Evolutionary conservation across 2,797 vertebrate species (phyloP).

Genomic region (Glyptemys insculpta): DNA sequence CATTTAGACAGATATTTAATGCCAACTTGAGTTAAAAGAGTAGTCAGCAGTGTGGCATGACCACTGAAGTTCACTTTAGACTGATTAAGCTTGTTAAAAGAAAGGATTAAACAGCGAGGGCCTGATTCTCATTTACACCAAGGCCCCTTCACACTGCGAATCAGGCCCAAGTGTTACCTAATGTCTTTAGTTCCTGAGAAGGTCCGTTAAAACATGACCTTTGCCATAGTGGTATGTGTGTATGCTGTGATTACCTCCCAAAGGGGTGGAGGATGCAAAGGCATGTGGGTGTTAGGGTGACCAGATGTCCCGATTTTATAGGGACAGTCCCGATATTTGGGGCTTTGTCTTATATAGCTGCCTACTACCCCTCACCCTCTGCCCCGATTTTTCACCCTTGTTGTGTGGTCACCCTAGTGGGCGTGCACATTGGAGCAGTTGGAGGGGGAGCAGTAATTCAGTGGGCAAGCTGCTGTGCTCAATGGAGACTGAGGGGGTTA

Average conservation of each 20-base stretch:
- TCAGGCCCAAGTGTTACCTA: not conserved
- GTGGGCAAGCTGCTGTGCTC: rapidly evolving
- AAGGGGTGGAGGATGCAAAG: not conserved
- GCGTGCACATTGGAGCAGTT: not conserved
- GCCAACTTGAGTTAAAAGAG: not conserved
- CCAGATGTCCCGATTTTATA: no score
- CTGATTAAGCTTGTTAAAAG: not conserved
- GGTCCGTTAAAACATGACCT: rapidly evolving
- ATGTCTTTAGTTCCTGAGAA: not conserved
- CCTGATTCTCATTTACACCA: rapidly evolving
- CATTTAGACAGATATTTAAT: not conserved
- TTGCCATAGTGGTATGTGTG: rapidly evolving
- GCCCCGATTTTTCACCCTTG: no score
- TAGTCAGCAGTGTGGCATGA: not conserved
- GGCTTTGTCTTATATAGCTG: no score
- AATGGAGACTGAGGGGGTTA: not conserved
- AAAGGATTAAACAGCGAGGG: not conserved
- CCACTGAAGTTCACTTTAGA: conserved; percentile 23
- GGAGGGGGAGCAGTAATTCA: not conserved
- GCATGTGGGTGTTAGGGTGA: no score
- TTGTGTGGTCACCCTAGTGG: not conserved
- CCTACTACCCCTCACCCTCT: no score
- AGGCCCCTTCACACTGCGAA: not conserved
- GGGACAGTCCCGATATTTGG: no score
- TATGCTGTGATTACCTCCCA: rapidly evolving